Evolutionary conservation across 2,113 vertebrate genomes (phyloP).

Genomic region (Cranoglanis bouderius): DNA sequence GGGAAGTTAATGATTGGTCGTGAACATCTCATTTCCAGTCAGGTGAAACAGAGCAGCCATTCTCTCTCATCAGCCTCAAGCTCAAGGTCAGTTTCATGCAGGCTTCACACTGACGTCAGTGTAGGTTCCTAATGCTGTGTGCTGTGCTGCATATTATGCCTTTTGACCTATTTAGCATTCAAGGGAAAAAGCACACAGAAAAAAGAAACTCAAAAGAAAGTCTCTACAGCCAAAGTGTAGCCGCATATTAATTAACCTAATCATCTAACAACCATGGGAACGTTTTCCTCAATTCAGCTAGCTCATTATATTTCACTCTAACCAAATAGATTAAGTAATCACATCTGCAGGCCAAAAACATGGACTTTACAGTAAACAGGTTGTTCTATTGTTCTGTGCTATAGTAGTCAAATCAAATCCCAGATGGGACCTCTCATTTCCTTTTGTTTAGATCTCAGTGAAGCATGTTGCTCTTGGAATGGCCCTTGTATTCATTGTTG

Average conservation of each 20-base stretch:
- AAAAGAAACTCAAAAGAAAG: neutral
- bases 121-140: constrained; percentile 36
- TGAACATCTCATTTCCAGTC: constrained; percentile 46
- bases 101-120: constrained; percentile 54
- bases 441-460: constrained; percentile 43
- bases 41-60: constrained; percentile 53
- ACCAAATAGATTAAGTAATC: constrained; percentile 3
- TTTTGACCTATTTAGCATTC: constrained; percentile 51
- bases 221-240: constrained; percentile 1
- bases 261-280: neutral
- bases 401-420: constrained; percentile 44
- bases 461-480: constrained; percentile 39
- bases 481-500: constrained; percentile 45
- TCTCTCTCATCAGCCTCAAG: constrained; percentile 46
- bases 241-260: constrained; percentile 15
- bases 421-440: constrained; percentile 49
- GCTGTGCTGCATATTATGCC: constrained; percentile 26
- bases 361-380: constrained; percentile 37
- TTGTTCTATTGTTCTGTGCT: constrained; percentile 46
- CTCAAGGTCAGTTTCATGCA: constrained; percentile 57
- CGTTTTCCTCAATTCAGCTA: neutral
- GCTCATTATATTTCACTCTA: constrained; percentile 6
- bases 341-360: constrained; percentile 9
- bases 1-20: constrained; percentile 49
- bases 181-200: neutral